Evolutionary conservation across 2,797 vertebrate genomes (phyloP).

Genomic region (Eulemur mongoz): DNA sequence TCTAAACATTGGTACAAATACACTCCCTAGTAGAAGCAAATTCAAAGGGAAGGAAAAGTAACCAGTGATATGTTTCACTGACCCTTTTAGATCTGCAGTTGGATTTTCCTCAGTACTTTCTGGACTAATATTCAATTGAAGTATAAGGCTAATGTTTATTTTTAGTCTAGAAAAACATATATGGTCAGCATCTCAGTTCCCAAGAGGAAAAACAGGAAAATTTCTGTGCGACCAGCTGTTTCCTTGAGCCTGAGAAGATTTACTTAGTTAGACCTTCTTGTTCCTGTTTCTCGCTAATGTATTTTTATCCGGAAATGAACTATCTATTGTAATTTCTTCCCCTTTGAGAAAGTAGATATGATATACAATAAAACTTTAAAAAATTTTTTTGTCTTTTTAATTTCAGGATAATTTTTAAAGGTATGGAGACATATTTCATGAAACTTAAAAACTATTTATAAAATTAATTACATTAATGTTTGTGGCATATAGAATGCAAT

Average conservation of each 20-base stretch:
- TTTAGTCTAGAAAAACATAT: slow-evolving; percentile 65
- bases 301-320: slow-evolving; percentile 42
- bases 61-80: fast-evolving
- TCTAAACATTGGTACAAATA: background rate
- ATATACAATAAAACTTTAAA: background rate
- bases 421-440: background rate
- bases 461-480: background rate
- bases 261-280: background rate
- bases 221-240: slow-evolving; percentile 28
- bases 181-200: slow-evolving; percentile 44
- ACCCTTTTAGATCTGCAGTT: background rate
- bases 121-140: background rate
- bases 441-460: background rate
- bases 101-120: background rate
- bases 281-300: background rate
- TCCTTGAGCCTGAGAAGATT: background rate
- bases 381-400: background rate
- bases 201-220: slow-evolving; percentile 60
- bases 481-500: background rate
- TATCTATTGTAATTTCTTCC: background rate
- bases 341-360: background rate
- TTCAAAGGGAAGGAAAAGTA: background rate
- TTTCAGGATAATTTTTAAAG: slow-evolving; percentile 12
- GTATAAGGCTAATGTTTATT: slow-evolving; percentile 53
- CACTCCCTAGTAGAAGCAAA: background rate